Evolutionary conservation across 2,797 vertebrate genomes (phyloP).

Genomic region (Gymnothorax javanicus): DNA sequence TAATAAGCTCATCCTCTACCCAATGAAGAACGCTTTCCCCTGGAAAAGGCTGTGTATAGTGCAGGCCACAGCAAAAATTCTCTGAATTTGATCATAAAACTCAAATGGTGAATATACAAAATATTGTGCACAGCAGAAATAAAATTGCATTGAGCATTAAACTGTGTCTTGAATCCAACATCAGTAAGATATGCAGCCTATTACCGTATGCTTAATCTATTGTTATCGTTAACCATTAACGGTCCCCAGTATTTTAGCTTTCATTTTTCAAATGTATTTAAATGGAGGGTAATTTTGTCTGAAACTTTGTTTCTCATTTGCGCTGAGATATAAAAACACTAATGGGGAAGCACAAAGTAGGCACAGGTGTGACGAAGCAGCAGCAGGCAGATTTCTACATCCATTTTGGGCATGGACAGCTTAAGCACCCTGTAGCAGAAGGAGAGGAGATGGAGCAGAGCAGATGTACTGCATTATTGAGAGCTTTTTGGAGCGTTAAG

Average conservation of each 20-base stretch:
- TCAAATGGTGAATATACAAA: no score
- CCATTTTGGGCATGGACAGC: neutral
- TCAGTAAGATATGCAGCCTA: no score
- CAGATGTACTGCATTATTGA: neutral
- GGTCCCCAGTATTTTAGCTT: no score
- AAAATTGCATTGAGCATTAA: no score
- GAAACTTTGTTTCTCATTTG: neutral
- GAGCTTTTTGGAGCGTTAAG: neutral
- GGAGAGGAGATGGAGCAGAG: neutral
- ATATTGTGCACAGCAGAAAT: no score
- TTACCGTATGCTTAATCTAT: no score
- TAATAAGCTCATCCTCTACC: no score
- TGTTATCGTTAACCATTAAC: no score
- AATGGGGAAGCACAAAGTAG: neutral
- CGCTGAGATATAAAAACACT: neutral
- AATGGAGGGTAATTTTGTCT: neutral
- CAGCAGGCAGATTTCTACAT: slow-evolving; percentile 8
- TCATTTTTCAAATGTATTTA: no score
- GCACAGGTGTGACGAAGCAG: slow-evolving; percentile 15
- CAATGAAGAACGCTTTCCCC: neutral
- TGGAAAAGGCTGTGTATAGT: neutral
- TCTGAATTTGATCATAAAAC: neutral
- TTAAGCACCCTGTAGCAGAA: neutral
- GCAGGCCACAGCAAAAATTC: neutral
- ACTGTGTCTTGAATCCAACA: no score